Conservation (phyloP, 2,113 vertebrate genomes). For the Sitta europaea region DNA sequence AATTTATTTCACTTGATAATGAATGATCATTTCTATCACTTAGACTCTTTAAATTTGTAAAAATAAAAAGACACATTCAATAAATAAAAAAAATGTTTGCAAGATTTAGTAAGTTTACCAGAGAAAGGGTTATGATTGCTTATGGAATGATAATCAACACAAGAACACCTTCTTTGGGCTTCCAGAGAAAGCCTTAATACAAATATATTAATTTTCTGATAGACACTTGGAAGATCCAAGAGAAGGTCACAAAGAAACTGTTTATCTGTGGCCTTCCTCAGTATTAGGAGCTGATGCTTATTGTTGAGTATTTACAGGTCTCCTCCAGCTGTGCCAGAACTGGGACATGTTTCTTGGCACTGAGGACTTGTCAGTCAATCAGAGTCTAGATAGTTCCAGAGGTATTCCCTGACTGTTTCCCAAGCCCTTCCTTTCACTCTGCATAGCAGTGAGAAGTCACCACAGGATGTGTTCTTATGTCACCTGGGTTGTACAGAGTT, state of each 20-base stretch:
- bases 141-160: neutral
- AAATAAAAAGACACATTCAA: neutral
- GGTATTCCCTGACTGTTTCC: neutral
- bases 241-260: neutral
- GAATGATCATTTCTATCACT: neutral
- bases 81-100: neutral
- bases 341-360: neutral
- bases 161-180: neutral
- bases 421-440: conserved; percentile 17
- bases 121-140: neutral
- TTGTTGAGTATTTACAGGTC: neutral
- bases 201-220: neutral
- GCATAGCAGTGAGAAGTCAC: neutral
- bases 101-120: neutral
- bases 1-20: neutral
- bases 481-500: neutral
- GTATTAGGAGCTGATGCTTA: neutral
- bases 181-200: neutral
- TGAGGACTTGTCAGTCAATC: neutral
- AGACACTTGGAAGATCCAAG: neutral
- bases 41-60: neutral
- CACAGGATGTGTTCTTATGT: neutral
- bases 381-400: neutral
- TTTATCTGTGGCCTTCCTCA: neutral
- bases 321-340: neutral